These are phyloP conservation scores for Dromaius novaehollandiae DNA, from an alignment of 2,113 vertebrate species.

Conservation along the genomic window DNA sequence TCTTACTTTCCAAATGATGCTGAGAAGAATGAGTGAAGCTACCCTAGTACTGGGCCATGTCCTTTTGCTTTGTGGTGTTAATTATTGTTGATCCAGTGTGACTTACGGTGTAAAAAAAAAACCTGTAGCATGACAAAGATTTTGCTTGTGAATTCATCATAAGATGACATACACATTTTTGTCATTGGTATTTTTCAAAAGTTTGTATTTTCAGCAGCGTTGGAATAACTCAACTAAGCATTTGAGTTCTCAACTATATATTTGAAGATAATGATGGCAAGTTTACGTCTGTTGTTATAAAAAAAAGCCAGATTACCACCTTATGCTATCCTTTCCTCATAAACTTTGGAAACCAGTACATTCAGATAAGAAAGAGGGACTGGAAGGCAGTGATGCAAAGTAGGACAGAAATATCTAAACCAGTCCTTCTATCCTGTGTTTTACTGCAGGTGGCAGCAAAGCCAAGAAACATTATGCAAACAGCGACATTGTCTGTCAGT, in stretches of 20 bases:
- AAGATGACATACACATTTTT: fast-evolving
- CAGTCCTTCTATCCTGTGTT: background rate
- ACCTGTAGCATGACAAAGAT: fast-evolving
- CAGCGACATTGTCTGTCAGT: background rate
- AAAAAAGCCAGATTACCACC: background rate
- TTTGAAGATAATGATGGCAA: background rate
- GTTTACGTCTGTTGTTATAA: background rate
- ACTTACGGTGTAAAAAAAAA: background rate
- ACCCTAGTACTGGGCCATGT: background rate
- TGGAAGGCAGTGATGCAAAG: background rate
- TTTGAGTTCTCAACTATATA: background rate
- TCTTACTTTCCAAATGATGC: background rate
- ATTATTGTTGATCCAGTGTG: background rate
- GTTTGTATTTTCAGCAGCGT: background rate
- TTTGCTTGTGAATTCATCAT: background rate
- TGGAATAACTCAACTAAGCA: background rate
- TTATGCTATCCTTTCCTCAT: background rate
- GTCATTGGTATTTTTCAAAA: background rate
- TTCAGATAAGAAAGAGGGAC: background rate
- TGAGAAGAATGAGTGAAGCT: background rate
- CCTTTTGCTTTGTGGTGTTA: background rate
- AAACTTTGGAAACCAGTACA: background rate
- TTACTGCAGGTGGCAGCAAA: constrained; percentile 66
- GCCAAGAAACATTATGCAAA: constrained; percentile 22
- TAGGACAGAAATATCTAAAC: background rate